Conservation (phyloP, 2,113 vertebrate genomes). For the Phaethon lepturus region DNA sequence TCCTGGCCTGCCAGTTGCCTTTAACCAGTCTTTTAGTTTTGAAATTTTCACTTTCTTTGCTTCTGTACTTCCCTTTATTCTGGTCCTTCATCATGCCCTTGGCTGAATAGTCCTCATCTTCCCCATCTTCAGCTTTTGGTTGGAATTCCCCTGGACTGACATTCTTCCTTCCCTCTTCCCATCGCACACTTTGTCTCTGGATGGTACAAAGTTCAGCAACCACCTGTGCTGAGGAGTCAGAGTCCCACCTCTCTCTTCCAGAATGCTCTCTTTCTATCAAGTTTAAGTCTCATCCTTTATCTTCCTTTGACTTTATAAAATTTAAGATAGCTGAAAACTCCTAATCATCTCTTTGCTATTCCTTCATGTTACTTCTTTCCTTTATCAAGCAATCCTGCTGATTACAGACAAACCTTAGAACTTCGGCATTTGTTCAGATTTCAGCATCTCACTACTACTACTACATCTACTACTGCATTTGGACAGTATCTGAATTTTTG, state of each 20-base stretch:
- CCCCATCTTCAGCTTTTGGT: neutral
- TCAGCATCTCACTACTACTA: no score
- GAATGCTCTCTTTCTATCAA: neutral
- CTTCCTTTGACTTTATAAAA: neutral
- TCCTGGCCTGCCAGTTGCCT: neutral
- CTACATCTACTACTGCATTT: no score
- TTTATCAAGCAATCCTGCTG: neutral
- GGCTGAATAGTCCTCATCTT: neutral
- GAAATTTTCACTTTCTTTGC: neutral
- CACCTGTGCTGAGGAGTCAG: neutral
- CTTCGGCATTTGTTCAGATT: neutral
- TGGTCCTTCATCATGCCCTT: neutral
- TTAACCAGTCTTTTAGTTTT: neutral
- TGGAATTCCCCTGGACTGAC: neutral
- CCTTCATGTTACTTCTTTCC: neutral
- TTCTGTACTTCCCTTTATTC: neutral
- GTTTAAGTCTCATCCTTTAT: neutral
- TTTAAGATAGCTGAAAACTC: neutral
- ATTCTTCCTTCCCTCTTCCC: neutral
- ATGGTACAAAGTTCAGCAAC: neutral
- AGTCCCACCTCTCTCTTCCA: neutral
- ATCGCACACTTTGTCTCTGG: neutral
- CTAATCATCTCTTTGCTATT: neutral
- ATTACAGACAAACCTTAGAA: neutral
- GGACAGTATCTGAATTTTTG: neutral